Base-by-base conservation (phyloP, 2,113 vertebrate species). In the Callipepla californica region DNA sequence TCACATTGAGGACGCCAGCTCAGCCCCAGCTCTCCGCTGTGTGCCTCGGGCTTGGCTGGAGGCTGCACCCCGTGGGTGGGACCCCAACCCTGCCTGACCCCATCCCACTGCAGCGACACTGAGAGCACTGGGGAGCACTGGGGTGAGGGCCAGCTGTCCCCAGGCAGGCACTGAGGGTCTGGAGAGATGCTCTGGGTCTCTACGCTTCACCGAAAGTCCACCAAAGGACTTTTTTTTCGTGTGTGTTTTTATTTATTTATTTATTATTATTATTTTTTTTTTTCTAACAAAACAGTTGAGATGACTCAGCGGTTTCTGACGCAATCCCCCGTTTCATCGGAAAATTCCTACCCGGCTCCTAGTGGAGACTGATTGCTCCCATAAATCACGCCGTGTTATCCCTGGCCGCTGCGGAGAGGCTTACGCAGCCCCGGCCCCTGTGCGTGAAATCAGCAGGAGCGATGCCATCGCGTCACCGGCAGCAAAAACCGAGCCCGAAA, bases 231-330 rank as follows among this genome's bases (percentile, higher is more conserved):
- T 83, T 57, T 30, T 7, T 12, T 65, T 17, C 13, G 40, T 40
- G 40, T 40, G 40, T 13, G 40, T 6, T 6, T 26, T 50, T 40
- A 55, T 57, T 42, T 50, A 18, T 62, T 6, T 36, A 36, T 15
- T 63, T 23, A 5, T 7, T 18, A 42, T 38, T 58, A 48, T 40
- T 57, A 28, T 42, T 65, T 34, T 72, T 92, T 91, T 91, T 85
- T 1, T 36, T 36, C 36, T 36, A 36, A 55, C 67, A 78, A 93
- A 96, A 85, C 90, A 90, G 76, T 95, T 83, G 88, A 90, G 93
- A 92, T 96, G 96, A 96, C 92, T 96, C 96, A 96, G 96, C 96
- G 89, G 73, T 96, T 96, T 96, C 96, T 96, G 95, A 96, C 95
- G 95, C 95, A 96, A 96, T 96, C 92, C 88, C 88, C 36, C 48